A percentile compares a stretch with the other conserved stretches of the same genome.
Evolutionary conservation across 2,888 invertebrate genomes (phyloP).

Genomic region (Trissolcus japonicus): DNA sequence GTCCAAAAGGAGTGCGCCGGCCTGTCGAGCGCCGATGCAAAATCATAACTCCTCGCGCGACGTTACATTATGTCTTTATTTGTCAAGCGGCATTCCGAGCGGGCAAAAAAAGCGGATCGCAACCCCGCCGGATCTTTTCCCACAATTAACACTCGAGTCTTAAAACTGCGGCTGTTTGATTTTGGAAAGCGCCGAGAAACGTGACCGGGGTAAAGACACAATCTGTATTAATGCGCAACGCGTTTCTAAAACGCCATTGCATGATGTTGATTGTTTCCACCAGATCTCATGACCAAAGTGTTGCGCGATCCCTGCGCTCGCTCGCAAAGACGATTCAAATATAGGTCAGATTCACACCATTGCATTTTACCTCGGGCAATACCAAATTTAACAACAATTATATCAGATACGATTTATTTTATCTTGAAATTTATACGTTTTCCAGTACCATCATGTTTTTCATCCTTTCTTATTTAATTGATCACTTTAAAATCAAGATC

Average conservation of each 20-base stretch:
- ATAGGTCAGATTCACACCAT: too few relatives aligned
- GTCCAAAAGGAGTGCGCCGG: conserved; percentile 47
- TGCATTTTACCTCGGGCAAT: neutral
- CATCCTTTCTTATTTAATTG: too few relatives aligned
- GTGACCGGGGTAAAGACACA: conserved; percentile 49
- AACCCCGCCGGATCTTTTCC: conserved; percentile 26
- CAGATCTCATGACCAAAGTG: conserved; percentile 64
- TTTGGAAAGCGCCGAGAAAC: conserved; percentile 53
- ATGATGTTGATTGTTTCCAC: conserved; percentile 69
- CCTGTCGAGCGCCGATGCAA: conserved; percentile 40
- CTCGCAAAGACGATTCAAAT: conserved; percentile 62
- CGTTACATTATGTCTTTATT: conserved; percentile 58
- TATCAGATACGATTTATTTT: neutral
- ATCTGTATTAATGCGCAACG: conserved; percentile 59
- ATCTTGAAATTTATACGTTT: too few relatives aligned
- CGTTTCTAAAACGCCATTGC: conserved; percentile 64
- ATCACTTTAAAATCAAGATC: too few relatives aligned
- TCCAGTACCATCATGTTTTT: too few relatives aligned
- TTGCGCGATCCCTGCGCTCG: conserved; percentile 54
- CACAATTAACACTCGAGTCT: conserved; percentile 47
- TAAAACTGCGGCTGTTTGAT: conserved; percentile 23
- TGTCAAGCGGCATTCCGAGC: conserved; percentile 50
- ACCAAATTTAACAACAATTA: neutral
- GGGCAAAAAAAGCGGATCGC: conserved; percentile 38
- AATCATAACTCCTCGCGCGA: conserved; percentile 51